Evolutionary conservation across 2,797 vertebrate genomes (phyloP).

Genomic region (Eurystomus glaucurus): DNA sequence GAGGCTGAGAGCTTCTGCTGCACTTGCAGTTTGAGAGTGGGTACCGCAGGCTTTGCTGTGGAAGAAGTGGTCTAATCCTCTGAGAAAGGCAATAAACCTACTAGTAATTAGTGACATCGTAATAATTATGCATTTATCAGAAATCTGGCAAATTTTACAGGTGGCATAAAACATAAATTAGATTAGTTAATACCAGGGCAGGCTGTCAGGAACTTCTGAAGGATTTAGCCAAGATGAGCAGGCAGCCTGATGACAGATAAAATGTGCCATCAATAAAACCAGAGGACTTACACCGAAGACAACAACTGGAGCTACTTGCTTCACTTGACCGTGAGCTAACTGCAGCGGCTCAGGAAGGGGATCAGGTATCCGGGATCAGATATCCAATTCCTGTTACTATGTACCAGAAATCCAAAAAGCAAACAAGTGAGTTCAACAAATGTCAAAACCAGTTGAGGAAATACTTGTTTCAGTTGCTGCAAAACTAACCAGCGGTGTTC

Average conservation of each 20-base stretch:
- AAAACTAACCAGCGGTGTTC: not conserved
- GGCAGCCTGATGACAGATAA: not conserved
- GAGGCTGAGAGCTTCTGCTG: not conserved
- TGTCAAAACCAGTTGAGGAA: not conserved
- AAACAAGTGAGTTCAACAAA: not conserved
- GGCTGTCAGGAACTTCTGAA: not conserved
- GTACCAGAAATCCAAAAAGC: not conserved
- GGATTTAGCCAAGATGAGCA: not conserved
- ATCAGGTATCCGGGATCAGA: slow-evolving; percentile 4
- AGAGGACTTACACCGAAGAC: not conserved
- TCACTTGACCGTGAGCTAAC: not conserved
- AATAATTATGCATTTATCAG: not conserved
- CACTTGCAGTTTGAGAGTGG: fast-evolving
- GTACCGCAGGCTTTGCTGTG: fast-evolving
- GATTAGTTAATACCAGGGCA: not conserved
- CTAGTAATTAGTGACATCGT: not conserved
- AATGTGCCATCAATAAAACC: not conserved
- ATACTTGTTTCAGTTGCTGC: not conserved
- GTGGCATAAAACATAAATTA: not conserved
- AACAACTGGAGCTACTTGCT: not conserved
- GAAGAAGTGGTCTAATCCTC: not conserved
- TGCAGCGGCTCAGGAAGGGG: not conserved
- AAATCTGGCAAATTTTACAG: not conserved
- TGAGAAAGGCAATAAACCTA: not conserved
- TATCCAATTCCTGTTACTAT: not conserved